These are phyloP conservation scores for Pogonomyrmex barbatus DNA, from an alignment of 1,140 invertebrate species.

Conservation along the genomic window DNA sequence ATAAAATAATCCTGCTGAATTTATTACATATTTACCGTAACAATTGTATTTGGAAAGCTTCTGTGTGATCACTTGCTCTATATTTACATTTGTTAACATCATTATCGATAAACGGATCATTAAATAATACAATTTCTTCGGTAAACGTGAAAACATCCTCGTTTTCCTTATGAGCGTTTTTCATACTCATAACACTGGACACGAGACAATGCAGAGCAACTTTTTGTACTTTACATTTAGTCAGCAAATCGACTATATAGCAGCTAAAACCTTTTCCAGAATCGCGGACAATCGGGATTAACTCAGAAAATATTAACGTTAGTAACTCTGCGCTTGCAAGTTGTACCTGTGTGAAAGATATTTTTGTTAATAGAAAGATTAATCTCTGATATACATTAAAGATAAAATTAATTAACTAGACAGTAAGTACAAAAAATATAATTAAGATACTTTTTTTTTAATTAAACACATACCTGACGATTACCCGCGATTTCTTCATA, in stretches of 20 bases:
- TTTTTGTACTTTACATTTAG: slow-evolving; percentile 95
- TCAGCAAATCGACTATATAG: slow-evolving; percentile 93
- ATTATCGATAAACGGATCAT: slow-evolving; percentile 88
- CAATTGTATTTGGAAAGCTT: slow-evolving; percentile 92
- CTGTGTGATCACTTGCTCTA: slow-evolving; percentile 89
- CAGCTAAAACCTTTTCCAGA: slow-evolving; percentile 93
- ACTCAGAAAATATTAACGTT: slow-evolving; percentile 91
- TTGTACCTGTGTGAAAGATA: slow-evolving; percentile 88
- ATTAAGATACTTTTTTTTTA: neutral
- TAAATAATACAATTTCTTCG: slow-evolving; percentile 94
- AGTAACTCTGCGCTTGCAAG: slow-evolving; percentile 92
- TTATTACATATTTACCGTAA: slow-evolving; percentile 85
- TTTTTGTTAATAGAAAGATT: slow-evolving; percentile 6
- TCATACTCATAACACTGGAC: slow-evolving; percentile 91
- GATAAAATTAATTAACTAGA: neutral
- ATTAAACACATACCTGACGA: slow-evolving; percentile 85
- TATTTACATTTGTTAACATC: slow-evolving; percentile 87
- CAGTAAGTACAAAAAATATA: neutral
- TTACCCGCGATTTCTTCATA: slow-evolving; percentile 92
- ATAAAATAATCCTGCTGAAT: neutral
- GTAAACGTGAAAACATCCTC: slow-evolving; percentile 90
- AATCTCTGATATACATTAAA: neutral
- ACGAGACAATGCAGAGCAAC: slow-evolving; percentile 94
- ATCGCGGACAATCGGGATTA: slow-evolving; percentile 93
- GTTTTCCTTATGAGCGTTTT: slow-evolving; percentile 84